A percentile compares a stretch with the other conserved stretches of the same genome.
Conservation (phyloP, 1,140 invertebrate genomes). For the Choristoneura fumiferana region DNA sequence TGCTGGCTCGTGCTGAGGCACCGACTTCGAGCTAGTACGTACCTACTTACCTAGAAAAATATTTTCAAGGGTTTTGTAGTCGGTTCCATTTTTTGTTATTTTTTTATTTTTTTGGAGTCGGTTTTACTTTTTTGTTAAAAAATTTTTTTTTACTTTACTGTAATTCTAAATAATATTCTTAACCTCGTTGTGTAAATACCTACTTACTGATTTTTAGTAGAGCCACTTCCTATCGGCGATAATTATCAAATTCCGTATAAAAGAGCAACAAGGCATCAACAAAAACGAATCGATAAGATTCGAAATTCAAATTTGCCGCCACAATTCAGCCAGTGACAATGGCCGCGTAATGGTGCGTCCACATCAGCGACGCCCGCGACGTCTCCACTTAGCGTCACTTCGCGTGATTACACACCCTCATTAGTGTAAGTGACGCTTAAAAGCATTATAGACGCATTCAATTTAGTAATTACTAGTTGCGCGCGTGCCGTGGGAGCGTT, state of each 20-base stretch:
- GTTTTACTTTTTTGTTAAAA: no score
- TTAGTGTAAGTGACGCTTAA: constrained; percentile 15
- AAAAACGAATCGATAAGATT: constrained; percentile 12
- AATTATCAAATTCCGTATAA: background rate
- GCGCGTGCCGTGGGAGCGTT: constrained; percentile 8
- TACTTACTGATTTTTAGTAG: no score
- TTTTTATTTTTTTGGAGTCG: no score
- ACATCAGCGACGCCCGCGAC: constrained; percentile 10
- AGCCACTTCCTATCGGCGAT: no score
- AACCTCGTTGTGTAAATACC: no score
- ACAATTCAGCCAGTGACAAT: constrained; percentile 11
- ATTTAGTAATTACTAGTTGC: constrained; percentile 16
- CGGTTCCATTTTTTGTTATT: no score
- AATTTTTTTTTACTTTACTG: no score
- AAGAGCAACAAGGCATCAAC: background rate
- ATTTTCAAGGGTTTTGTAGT: no score
- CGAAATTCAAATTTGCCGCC: constrained; percentile 12
- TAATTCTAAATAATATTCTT: no score
- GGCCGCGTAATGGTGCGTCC: constrained; percentile 12
- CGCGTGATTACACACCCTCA: constrained; percentile 18
- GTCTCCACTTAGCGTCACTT: constrained; percentile 18
- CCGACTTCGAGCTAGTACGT: no score
- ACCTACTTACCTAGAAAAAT: no score
- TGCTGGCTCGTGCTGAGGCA: no score
- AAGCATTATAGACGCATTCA: constrained; percentile 16